phyloP scores from a whole-genome alignment of 2,888 invertebrate species.

The Lasius platythorax region DNA sequence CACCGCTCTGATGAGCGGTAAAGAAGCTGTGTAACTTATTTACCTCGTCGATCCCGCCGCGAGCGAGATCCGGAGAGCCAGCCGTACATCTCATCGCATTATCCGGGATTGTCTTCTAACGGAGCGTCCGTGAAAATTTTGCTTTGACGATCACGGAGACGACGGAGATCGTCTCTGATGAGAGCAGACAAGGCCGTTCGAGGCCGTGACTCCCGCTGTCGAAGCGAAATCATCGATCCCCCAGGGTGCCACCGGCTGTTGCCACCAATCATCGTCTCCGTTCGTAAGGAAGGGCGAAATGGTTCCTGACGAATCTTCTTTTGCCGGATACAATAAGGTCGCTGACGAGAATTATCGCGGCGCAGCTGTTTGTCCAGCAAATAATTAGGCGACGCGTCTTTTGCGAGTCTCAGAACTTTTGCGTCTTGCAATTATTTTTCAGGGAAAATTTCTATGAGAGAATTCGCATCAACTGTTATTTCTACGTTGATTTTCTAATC shows the following conservation, averaged over 20 bases:
- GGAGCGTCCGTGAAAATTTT: slow-evolving; percentile 60
- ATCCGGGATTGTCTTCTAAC: slow-evolving; percentile 27
- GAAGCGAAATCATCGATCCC: slow-evolving; percentile 66
- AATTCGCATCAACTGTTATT: neutral
- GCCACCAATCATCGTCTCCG: slow-evolving; percentile 47
- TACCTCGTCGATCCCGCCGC: neutral
- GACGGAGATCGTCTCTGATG: slow-evolving; percentile 66
- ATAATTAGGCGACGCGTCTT: neutral
- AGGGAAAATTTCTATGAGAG: neutral
- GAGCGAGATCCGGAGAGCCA: neutral
- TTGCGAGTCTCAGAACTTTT: neutral
- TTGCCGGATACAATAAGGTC: slow-evolving; percentile 21
- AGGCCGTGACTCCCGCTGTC: slow-evolving; percentile 31
- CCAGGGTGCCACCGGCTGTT: slow-evolving; percentile 62
- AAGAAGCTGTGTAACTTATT: slow-evolving; percentile 50
- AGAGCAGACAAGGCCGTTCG: slow-evolving; percentile 59
- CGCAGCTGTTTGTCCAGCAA: neutral
- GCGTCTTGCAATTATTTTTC: neutral
- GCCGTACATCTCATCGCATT: slow-evolving; percentile 13
- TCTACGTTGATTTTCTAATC: neutral
- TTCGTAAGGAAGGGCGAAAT: slow-evolving; percentile 39
- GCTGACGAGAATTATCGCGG: slow-evolving; percentile 1
- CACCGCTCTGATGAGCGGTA: slow-evolving; percentile 58
- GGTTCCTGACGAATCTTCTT: slow-evolving; percentile 58
- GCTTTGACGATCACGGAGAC: slow-evolving; percentile 52